Conservation (phyloP, 37 sponge, comb jelly and placozoan genomes). For the Amphimedon queenslandica region DNA sequence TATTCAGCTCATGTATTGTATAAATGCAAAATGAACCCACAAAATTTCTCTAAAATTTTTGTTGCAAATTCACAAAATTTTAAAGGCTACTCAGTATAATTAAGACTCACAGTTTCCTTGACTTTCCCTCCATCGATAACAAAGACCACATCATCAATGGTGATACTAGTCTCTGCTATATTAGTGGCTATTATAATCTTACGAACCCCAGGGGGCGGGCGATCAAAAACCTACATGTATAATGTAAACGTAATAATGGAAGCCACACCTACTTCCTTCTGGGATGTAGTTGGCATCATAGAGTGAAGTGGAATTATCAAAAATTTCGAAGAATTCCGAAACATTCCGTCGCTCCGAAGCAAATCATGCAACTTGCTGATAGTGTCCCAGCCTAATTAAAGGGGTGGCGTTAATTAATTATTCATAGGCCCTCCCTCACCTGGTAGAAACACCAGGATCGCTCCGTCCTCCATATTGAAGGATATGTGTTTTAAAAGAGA, state of each 20-base stretch:
- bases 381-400: constrained; percentile 76
- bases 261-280: constrained; percentile 38
- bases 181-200: constrained; percentile 82
- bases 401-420: no score
- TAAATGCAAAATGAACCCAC: no score
- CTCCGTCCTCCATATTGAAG: constrained; percentile 36
- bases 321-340: constrained; percentile 22
- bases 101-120: constrained; percentile 64
- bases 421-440: no score
- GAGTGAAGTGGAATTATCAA: constrained; percentile 81
- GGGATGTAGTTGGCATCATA: constrained; percentile 65
- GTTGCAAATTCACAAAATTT: no score
- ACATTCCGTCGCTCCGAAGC: constrained; percentile 46
- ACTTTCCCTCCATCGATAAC: constrained; percentile 88
- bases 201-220: constrained; percentile 70
- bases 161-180: constrained; percentile 90
- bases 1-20: no score
- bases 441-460: constrained; percentile 69
- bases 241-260: neutral
- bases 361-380: constrained; percentile 64
- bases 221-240: constrained; percentile 63
- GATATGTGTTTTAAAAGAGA: constrained; percentile 41
- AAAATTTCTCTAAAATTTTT: no score
- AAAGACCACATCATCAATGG: constrained; percentile 89
- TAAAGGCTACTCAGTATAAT: neutral